Base-by-base conservation (phyloP, 1,140 invertebrate genomes). In the Sitodiplosis mosellana region DNA sequence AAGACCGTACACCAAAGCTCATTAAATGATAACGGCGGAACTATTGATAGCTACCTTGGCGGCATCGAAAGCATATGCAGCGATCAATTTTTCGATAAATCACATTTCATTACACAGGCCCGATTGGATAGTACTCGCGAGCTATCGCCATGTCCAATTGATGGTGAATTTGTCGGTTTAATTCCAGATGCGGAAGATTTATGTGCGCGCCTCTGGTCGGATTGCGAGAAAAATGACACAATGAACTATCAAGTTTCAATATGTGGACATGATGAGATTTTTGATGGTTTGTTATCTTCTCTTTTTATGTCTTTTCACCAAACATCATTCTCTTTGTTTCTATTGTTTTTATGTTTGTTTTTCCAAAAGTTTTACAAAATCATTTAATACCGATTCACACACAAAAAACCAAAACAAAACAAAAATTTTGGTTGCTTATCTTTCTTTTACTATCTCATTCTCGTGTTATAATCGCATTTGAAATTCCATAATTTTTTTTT, bases 231-330 rank as follows among this genome's bases (percentile, higher is more conserved):
- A 33, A 73, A 74, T 14, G 78, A 82, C 57, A 67, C 77, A 27
- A 83, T 83, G 80, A 80, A 78, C 52, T 81, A 78, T 56, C 77
- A 75, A 55, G 78, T 81, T 12, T 74, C 68, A 21, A 74, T 77
- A 46, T 83, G 80, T 53, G 59, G 69, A 55, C 64, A 66, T 47
- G 55, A 69, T 22, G 74, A 79, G 60, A 61, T 81, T 18, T 80
- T 73, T 54, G 79, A 80, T 72, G 75, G 76, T 78, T 63, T 58
- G n/a, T n/a, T n/a, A n/a, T n/a, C n/a, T n/a, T n/a, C n/a, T n/a
- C n/a, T n/a, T n/a, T n/a, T n/a, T n/a, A n/a, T n/a, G n/a, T n/a
- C n/a, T n/a, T n/a, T n/a, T n/a, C n/a, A n/a, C n/a, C n/a, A n/a
- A n/a, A n/a, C n/a, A n/a, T n/a, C n/a, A n/a, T n/a, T n/a, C n/a